Conservation (phyloP, 2,113 vertebrate species). For the Sylvilagus bachmani region DNA sequence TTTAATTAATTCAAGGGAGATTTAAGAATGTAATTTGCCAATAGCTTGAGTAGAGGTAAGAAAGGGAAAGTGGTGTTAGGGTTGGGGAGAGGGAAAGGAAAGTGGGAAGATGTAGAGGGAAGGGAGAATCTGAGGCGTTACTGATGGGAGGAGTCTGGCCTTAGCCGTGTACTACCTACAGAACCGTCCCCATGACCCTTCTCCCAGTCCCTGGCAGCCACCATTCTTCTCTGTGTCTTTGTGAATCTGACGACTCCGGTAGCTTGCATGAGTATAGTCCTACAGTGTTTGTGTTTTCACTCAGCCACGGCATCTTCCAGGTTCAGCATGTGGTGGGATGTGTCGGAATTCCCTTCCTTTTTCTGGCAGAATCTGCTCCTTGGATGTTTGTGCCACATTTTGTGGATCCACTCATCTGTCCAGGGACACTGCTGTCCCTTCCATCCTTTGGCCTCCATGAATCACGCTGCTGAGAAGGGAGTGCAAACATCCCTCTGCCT, state of each 20-base stretch:
- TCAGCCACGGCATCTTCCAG: neutral
- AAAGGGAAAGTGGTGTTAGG: neutral
- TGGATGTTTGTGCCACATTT: no score
- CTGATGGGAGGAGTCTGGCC: no score
- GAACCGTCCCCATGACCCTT: fast-evolving
- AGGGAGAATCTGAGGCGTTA: fast-evolving
- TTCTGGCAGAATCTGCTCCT: neutral
- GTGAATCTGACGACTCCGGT: neutral
- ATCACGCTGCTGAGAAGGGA: neutral
- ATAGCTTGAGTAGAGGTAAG: neutral
- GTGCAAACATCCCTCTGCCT: no score
- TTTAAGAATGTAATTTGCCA: neutral
- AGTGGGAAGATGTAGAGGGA: fast-evolving
- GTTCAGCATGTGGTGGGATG: neutral
- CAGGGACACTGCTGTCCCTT: neutral
- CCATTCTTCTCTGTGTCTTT: neutral
- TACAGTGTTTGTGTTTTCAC: neutral
- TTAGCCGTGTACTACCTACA: neutral
- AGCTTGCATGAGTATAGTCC: neutral
- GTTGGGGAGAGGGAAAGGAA: no score
- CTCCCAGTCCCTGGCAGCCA: neutral
- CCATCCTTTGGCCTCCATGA: neutral
- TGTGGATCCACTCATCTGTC: neutral
- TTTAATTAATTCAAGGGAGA: neutral
- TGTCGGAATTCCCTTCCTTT: neutral